Percentiles rank a stretch among this genome's conserved stretches.
Conservation (phyloP, 2,797 vertebrate species). For the Schizothorax lantsangensis region DNA sequence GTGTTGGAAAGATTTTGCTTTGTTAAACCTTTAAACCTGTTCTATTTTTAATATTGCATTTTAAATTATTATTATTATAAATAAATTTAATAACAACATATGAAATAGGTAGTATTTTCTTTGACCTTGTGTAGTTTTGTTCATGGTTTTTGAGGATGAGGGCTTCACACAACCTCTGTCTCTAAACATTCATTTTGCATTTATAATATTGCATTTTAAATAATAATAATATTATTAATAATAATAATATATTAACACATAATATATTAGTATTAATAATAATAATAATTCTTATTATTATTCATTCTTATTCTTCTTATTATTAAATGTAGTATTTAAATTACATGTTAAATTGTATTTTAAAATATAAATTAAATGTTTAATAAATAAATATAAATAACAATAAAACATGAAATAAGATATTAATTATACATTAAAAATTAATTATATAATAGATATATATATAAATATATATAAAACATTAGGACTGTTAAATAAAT, state of each 20-base stretch:
- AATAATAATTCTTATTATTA: too few species aligned
- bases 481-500: not conserved
- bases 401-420: too few species aligned
- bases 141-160: not conserved
- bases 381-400: too few species aligned
- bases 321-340: too few species aligned
- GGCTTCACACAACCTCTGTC: too few species aligned
- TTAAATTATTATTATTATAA: not conserved
- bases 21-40: not conserved
- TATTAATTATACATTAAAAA: too few species aligned
- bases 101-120: not conserved
- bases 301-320: too few species aligned
- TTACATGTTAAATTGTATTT: not conserved
- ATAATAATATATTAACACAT: too few species aligned
- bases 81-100: not conserved
- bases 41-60: not conserved
- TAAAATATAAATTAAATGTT: not conserved
- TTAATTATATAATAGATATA: too few species aligned
- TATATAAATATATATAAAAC: too few species aligned
- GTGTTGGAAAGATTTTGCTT: not conserved
- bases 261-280: too few species aligned
- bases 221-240: not conserved
- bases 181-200: not conserved
- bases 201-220: not conserved
- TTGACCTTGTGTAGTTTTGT: not conserved